Conservation (phyloP, 1,140 invertebrate species). For the Aricia agestis region DNA sequence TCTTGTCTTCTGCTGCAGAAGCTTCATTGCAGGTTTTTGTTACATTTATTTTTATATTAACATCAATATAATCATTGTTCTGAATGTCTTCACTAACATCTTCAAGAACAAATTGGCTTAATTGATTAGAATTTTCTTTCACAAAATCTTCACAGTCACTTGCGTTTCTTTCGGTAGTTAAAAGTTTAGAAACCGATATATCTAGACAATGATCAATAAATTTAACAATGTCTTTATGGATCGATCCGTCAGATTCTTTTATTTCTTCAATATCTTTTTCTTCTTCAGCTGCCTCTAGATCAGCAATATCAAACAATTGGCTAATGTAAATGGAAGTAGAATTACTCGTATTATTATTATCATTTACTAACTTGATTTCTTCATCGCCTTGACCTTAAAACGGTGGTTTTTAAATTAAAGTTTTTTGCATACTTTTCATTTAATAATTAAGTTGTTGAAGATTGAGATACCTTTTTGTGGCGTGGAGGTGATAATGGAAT, state of each 20-base stretch:
- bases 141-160: not conserved
- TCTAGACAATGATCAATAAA: not conserved
- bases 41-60: not conserved
- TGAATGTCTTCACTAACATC: not conserved
- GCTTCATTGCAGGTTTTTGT: not conserved
- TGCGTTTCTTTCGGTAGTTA: not conserved
- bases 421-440: not conserved
- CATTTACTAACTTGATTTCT: conserved; percentile 42
- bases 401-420: conserved; percentile 16
- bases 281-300: conserved; percentile 17
- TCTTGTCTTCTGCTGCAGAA: not conserved
- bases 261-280: not conserved
- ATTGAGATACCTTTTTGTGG: conserved; percentile 41
- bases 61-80: not conserved
- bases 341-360: conserved; percentile 21
- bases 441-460: not conserved
- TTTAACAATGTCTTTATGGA: not conserved
- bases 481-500: conserved; percentile 42
- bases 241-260: not conserved
- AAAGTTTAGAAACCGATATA: not conserved
- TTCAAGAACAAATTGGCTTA: not conserved
- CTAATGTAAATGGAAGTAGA: conserved; percentile 59
- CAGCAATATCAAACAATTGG: conserved; percentile 57
- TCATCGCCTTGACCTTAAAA: conserved; percentile 63
- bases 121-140: not conserved